A percentile compares a stretch with the other conserved stretches of the same genome.
These are phyloP conservation scores for Osmerus eperlanus DNA, from an alignment of 2,113 vertebrate genomes.

Conservation along the genomic window DNA sequence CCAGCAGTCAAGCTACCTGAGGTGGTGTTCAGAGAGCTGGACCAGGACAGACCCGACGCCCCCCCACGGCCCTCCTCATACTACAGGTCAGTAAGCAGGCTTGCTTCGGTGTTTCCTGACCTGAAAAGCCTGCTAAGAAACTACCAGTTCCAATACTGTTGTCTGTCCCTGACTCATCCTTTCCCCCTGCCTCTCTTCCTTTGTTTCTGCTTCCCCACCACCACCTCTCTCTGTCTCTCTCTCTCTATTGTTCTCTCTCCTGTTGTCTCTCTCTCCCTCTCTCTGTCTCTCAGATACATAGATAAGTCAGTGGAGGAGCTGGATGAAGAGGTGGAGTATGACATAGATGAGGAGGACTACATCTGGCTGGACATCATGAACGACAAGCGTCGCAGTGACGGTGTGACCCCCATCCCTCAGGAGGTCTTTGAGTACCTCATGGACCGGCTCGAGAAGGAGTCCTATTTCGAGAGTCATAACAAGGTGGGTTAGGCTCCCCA, in stretches of 20 bases:
- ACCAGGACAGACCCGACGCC: conserved; percentile 90
- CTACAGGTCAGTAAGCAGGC: conserved; percentile 79
- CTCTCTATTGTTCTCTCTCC: background rate
- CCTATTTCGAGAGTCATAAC: conserved; percentile 98
- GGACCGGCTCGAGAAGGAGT: conserved; percentile 97
- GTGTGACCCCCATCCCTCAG: conserved; percentile 91
- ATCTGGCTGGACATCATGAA: conserved; percentile 99
- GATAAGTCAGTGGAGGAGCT: conserved; percentile 97
- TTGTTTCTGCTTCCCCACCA: background rate
- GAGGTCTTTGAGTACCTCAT: conserved; percentile 98
- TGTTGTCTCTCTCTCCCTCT: background rate
- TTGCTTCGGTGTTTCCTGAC: too few species aligned
- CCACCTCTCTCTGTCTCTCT: background rate
- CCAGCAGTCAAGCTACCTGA: conserved; percentile 92
- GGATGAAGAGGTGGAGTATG: conserved; percentile 97
- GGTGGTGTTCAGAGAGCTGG: conserved; percentile 92
- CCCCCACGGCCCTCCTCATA: conserved; percentile 89
- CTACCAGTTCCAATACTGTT: background rate
- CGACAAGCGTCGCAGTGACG: conserved; percentile 87
- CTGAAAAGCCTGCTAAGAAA: too few species aligned
- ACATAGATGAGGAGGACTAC: conserved; percentile 98
- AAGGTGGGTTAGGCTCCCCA: conserved; percentile 67
- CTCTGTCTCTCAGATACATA: conserved; percentile 81
- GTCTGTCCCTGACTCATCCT: background rate
- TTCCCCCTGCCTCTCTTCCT: background rate